Evolutionary conservation across 2,888 invertebrate genomes (phyloP).

Genomic region (Prosapia bicincta): DNA sequence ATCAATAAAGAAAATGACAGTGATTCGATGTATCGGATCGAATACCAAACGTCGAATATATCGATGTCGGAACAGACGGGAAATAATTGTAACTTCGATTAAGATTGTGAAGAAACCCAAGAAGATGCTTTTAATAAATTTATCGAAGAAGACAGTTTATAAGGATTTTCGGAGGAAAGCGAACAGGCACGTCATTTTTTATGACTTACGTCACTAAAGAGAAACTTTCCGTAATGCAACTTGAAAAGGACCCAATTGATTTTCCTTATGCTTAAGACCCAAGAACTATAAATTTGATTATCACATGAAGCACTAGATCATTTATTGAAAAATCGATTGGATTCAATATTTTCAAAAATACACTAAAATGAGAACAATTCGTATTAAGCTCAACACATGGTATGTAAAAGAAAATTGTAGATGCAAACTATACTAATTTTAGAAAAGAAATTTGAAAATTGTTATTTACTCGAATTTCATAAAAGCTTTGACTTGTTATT

Average conservation of each 20-base stretch:
- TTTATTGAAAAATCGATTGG: neutral
- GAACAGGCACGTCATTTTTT: neutral
- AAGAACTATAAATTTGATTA: neutral
- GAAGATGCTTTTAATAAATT: neutral
- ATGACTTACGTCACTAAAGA: neutral
- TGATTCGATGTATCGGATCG: neutral
- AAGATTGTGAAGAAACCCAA: neutral
- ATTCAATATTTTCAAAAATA: neutral
- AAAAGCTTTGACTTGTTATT: neutral
- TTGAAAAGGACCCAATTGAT: neutral
- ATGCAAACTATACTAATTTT: neutral
- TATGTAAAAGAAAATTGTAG: neutral
- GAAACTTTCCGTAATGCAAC: neutral
- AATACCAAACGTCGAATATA: neutral
- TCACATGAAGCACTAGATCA: neutral
- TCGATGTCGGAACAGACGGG: neutral
- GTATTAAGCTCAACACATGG: neutral
- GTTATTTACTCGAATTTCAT: neutral
- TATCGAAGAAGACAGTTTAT: neutral
- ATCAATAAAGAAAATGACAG: neutral
- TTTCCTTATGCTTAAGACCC: neutral
- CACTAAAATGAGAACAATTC: neutral
- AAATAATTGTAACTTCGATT: neutral
- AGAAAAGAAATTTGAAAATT: neutral
- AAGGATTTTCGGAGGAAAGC: neutral